Percentiles rank a stretch among this genome's conserved stretches.
Conservation (phyloP, 2,888 invertebrate species). For the Caenorhabditis sp. region DNA sequence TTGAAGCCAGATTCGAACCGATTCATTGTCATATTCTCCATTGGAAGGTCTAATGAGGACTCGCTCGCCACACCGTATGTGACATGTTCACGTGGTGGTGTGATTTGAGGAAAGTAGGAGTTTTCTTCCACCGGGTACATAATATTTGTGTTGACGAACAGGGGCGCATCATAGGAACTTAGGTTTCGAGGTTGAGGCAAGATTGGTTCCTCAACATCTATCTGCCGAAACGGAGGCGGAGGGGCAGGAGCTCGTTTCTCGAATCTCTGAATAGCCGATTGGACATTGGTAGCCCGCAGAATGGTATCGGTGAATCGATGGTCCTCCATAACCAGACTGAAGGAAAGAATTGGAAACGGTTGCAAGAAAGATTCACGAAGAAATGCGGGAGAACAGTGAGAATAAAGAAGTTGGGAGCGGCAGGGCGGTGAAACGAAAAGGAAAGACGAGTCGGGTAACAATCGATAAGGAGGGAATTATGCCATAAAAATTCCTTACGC, state of each 20-base stretch:
- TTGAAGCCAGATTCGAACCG: constrained; percentile 54
- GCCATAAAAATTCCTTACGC: constrained; percentile 61
- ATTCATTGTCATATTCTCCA: constrained; percentile 34
- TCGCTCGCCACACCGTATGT: constrained; percentile 24
- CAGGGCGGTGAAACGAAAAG: constrained; percentile 28
- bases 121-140: constrained; percentile 39
- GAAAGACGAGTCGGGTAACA: constrained; percentile 30
- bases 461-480: constrained; percentile 57
- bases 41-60: neutral
- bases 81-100: constrained; percentile 43
- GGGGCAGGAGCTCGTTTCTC: constrained; percentile 61
- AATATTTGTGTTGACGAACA: constrained; percentile 51
- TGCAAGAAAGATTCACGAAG: neutral
- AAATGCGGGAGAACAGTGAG: neutral
- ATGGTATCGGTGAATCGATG: constrained; percentile 72
- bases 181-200: neutral
- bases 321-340: constrained; percentile 47
- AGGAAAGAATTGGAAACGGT: neutral
- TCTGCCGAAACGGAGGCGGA: constrained; percentile 39
- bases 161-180: constrained; percentile 17
- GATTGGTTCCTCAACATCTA: neutral
- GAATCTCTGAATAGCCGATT: constrained; percentile 69
- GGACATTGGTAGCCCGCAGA: constrained; percentile 67
- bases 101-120: constrained; percentile 50
- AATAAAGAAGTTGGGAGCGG: constrained; percentile 9